Percentiles rank a stretch among this genome's conserved stretches.
phyloP scores from a whole-genome alignment of 2,113 vertebrate genomes.

The Anser brachyrhynchus region DNA sequence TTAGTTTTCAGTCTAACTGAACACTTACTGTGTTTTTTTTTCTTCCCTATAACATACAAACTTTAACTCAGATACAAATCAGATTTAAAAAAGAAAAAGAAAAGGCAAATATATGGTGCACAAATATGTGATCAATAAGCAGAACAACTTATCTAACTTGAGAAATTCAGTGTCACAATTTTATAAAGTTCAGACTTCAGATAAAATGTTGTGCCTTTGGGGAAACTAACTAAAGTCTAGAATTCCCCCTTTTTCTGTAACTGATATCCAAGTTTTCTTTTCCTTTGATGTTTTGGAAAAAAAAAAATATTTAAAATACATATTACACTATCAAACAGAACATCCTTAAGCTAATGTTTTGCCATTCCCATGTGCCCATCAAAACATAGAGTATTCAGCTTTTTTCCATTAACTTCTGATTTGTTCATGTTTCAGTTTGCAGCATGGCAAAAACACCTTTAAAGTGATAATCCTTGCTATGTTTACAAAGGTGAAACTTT shows the following conservation, averaged over 20 bases:
- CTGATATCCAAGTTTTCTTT: neutral
- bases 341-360: neutral
- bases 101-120: rapidly evolving
- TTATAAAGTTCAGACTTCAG: neutral
- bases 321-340: neutral
- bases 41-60: neutral
- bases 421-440: neutral
- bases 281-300: neutral
- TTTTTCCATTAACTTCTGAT: neutral
- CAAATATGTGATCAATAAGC: neutral
- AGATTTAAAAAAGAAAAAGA: neutral
- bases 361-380: neutral
- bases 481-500: neutral
- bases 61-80: neutral
- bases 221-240: neutral
- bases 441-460: neutral
- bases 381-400: neutral
- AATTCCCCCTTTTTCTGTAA: neutral
- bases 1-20: neutral
- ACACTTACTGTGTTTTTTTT: neutral
- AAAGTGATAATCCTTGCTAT: neutral
- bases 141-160: neutral
- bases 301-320: neutral
- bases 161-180: neutral
- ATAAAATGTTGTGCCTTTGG: neutral